Evolutionary conservation across 2,797 vertebrate species (phyloP).

Genomic region (Brachyalestes nurse): DNA sequence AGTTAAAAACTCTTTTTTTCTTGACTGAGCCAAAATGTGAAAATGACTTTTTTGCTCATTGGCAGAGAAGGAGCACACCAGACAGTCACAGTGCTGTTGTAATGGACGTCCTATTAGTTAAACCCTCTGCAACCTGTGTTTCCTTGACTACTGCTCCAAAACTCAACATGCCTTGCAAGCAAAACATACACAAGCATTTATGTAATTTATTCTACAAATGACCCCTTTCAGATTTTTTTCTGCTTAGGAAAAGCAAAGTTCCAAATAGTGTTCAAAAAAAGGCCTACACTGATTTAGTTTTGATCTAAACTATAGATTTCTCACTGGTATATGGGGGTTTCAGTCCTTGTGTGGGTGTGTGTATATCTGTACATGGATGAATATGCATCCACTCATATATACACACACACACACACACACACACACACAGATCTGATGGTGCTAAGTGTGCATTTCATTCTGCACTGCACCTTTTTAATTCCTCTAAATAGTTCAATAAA

Average conservation of each 20-base stretch:
- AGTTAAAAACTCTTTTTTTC: not conserved
- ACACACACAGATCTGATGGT: not conserved
- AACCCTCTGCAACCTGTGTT: conserved; percentile 75
- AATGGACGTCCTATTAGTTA: conserved; percentile 83
- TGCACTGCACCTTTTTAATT: not conserved
- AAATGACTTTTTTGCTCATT: conserved; percentile 76
- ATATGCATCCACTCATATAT: too few relatives aligned
- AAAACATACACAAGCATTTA: conserved; percentile 74
- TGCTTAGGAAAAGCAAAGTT: not conserved
- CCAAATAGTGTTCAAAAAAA: not conserved
- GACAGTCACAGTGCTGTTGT: conserved; percentile 76
- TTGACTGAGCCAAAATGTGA: conserved; percentile 62
- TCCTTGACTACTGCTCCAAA: conserved; percentile 67
- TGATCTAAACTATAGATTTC: not conserved
- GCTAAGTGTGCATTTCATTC: not conserved
- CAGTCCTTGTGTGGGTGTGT: not conserved
- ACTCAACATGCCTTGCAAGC: conserved; percentile 74
- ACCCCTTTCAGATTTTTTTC: conserved; percentile 67
- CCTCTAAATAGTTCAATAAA: conserved; percentile 12
- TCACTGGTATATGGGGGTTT: not conserved
- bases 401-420: not conserved
- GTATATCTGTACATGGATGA: too few relatives aligned
- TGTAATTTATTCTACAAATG: conserved; percentile 80
- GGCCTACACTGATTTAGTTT: not conserved
- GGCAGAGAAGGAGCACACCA: conserved; percentile 67